Evolutionary conservation across 2,113 vertebrate species (phyloP).

Genomic region (Melanerpes aurifrons): DNA sequence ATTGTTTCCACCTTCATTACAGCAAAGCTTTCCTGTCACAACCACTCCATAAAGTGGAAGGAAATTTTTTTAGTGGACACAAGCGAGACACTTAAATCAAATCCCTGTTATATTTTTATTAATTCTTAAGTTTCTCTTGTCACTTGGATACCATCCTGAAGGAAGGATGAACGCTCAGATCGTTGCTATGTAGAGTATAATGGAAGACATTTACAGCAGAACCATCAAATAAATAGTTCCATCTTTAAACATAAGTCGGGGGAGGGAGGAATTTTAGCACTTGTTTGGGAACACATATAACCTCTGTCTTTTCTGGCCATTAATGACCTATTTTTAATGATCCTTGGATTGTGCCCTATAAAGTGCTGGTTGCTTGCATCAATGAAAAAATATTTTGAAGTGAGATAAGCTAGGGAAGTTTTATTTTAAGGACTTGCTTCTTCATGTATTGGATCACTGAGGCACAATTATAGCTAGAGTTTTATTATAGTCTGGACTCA

Average conservation of each 20-base stretch:
- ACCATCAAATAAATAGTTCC: background rate
- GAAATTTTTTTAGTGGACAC: conserved; percentile 1
- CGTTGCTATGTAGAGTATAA: conserved; percentile 26
- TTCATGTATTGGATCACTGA: background rate
- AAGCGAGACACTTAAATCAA: conserved; percentile 14
- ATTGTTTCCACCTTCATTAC: background rate
- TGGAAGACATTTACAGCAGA: background rate
- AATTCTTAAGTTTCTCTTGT: conserved; percentile 30
- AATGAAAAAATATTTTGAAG: background rate
- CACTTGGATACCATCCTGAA: conserved; percentile 33
- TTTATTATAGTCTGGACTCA: background rate
- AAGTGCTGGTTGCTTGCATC: background rate
- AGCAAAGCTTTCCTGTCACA: conserved; percentile 2
- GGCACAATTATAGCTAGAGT: background rate
- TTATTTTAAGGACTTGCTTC: background rate
- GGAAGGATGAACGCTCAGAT: background rate
- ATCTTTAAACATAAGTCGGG: background rate
- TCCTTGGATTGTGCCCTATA: background rate
- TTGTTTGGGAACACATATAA: background rate
- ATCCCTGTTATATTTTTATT: conserved; percentile 24
- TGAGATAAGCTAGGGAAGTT: background rate
- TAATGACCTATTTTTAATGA: background rate
- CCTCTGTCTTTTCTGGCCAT: background rate
- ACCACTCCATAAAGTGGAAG: background rate
- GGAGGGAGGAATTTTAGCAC: background rate